Conservation (phyloP, 2,797 vertebrate species). For the Euphonia xanthogaster region DNA sequence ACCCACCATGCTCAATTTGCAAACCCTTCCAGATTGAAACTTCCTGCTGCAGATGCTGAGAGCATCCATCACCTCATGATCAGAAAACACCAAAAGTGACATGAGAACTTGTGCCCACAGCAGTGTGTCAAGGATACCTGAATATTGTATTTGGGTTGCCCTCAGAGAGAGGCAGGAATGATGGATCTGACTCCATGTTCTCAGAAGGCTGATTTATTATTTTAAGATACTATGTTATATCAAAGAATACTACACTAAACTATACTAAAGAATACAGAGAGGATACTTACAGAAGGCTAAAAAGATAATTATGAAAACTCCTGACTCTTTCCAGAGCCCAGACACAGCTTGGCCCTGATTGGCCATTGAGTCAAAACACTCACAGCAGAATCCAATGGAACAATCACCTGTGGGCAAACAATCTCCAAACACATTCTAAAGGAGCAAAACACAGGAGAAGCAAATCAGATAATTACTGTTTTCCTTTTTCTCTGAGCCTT, state of each 20-base stretch:
- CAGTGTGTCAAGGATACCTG: not conserved
- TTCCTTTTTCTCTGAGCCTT: too few species aligned
- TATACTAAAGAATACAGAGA: not conserved
- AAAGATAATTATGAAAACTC: not conserved
- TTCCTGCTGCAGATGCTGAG: not conserved
- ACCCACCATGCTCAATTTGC: not conserved
- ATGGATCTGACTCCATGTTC: not conserved
- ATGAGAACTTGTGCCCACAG: rapidly evolving
- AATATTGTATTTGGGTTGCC: not conserved
- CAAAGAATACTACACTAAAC: not conserved
- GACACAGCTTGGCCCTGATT: not conserved
- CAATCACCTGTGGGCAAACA: not conserved
- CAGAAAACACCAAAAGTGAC: not conserved
- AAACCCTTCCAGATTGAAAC: not conserved
- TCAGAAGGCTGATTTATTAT: not conserved
- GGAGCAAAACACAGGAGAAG: too few species aligned
- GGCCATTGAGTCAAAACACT: not conserved
- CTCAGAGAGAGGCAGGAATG: not conserved
- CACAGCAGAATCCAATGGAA: not conserved
- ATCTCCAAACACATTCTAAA: too few species aligned
- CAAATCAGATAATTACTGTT: too few species aligned
- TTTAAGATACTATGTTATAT: not conserved
- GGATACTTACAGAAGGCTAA: not conserved
- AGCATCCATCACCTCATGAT: not conserved
- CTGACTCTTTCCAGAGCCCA: not conserved